Evolutionary conservation across 2,113 vertebrate genomes (phyloP), one percentile per base, ranked within the genome.

Genomic region (Oxyruncus cristatus): DNA sequence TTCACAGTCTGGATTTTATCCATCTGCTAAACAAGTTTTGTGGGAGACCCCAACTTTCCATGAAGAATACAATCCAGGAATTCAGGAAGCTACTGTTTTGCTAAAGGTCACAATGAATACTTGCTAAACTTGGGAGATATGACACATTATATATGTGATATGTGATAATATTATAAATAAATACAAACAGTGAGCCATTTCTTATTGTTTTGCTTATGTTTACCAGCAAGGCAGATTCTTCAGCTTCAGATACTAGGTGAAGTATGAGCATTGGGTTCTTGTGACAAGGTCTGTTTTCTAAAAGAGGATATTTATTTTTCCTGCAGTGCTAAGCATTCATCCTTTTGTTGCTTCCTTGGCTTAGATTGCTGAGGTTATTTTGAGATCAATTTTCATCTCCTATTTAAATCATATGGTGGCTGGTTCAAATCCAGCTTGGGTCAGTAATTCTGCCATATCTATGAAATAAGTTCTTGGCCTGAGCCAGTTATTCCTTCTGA

Each of bases 361-460:
- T 91, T 81, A 75, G n/a, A 75, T 13, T 61, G 61, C 53, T 55
- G 76, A 91, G 62, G 76, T 89, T 95, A 89, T 95, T 95, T 92
- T 89, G 91, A 81, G 92, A 93, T 89, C 66, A 75, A 33, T 91
- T 90, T 91, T 93, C 77, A 58, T 92, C 80, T 87, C 76, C 52
- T 93, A 88, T 95, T 96, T 93, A 86, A 92, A 93, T 97, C 70
- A 72, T 85, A 78, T 61, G 56, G 61, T 49, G 92, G n/a, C n/a
- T 93, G 88, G 75, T 88, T 90, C 67, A 73, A 76, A 92, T 90
- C 74, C 95, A 95, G 67, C 49, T 88, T 76, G 46, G 76, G 83
- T 87, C 86, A 91, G 79, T 94, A 89, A 90, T 91, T 92, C 80
- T 89, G 80, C 84, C 73, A 70, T 89, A 93, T 67, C 84, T 42